Evolutionary conservation across 2,797 vertebrate genomes (phyloP).

Genomic region (Thripadectes ignobilis): DNA sequence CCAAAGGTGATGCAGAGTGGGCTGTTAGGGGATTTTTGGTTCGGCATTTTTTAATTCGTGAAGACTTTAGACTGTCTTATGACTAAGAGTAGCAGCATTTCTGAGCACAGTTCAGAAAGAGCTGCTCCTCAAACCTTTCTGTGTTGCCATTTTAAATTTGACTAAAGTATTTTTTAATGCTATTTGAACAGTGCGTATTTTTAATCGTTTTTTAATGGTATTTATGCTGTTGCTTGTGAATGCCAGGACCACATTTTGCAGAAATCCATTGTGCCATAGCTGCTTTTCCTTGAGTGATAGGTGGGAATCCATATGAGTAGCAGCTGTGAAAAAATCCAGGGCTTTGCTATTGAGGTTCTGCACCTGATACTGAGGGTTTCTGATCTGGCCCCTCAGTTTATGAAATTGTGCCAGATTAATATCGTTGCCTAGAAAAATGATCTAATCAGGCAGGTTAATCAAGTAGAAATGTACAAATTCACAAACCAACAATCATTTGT

Average conservation of each 20-base stretch:
- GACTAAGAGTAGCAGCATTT: background rate
- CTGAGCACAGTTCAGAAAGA: background rate
- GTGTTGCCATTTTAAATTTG: background rate
- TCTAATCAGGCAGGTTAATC: slow-evolving; percentile 21
- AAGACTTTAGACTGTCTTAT: background rate
- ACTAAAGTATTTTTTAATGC: background rate
- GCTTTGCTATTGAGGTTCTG: background rate
- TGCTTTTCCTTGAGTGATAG: background rate
- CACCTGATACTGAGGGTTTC: background rate
- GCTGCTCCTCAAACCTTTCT: background rate
- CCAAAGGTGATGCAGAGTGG: slow-evolving; percentile 22
- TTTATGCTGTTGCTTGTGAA: background rate
- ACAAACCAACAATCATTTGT: background rate
- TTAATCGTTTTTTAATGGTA: background rate
- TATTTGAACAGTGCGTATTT: background rate
- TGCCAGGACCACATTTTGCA: background rate
- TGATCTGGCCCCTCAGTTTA: background rate
- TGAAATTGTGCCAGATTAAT: slow-evolving; percentile 2
- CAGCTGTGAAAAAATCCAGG: slow-evolving; percentile 7
- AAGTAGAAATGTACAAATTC: slow-evolving; percentile 10
- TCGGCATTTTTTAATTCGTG: background rate
- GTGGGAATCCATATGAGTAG: slow-evolving; percentile 5
- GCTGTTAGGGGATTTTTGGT: slow-evolving; percentile 7
- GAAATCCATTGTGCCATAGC: background rate
- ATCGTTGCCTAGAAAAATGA: background rate